phyloP scores from a whole-genome alignment of 2,888 invertebrate species.

The Cephalotes varians region DNA sequence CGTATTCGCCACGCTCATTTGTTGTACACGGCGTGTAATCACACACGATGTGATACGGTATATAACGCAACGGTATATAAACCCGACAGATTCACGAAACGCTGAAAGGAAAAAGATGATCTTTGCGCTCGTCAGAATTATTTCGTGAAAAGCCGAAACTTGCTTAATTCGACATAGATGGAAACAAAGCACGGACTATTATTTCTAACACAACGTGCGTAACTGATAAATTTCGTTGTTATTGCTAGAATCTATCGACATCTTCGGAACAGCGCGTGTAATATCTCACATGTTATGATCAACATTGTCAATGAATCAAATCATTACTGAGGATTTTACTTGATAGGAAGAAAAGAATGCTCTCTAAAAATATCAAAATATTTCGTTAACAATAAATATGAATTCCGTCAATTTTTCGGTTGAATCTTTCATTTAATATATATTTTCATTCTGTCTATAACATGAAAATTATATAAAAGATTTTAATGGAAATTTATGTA shows the following conservation, averaged over 20 bases:
- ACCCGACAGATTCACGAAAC: conserved; percentile 12
- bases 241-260: not conserved
- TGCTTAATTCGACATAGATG: not conserved
- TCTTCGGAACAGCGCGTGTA: not conserved
- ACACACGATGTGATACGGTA: conserved; percentile 9
- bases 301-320: not conserved
- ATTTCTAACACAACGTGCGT: not conserved
- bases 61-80: not conserved
- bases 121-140: not conserved
- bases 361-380: no score
- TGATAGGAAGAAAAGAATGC: not conserved
- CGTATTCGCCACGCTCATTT: conserved; percentile 17
- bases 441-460: no score
- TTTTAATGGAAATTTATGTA: conserved; percentile 9
- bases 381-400: not conserved
- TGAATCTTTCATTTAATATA: not conserved
- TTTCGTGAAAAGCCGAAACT: conserved; percentile 7
- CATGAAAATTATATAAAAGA: no score
- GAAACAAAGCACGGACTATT: not conserved
- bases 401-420: not conserved
- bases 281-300: not conserved
- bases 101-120: not conserved
- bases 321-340: not conserved
- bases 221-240: conserved; percentile 19
- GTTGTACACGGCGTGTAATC: conserved; percentile 32